Evolutionary conservation across 1,140 invertebrate genomes (phyloP).

Genomic region (Saccostrea echinata): DNA sequence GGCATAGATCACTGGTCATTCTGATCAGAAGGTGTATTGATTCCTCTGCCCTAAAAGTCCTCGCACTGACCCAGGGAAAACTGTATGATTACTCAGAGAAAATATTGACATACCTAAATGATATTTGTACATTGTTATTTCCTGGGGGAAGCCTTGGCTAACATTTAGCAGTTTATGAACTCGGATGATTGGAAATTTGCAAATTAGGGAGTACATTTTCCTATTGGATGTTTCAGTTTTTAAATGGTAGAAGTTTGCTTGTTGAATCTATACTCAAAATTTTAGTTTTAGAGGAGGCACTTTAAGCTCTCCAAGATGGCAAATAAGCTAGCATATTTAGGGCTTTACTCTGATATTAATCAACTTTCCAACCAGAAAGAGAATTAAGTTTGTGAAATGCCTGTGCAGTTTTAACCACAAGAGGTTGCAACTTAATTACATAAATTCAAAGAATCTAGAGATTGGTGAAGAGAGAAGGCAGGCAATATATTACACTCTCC

Average conservation of each 20-base stretch:
- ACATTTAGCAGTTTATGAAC: too few relatives aligned
- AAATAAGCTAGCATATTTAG: not conserved
- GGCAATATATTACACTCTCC: not conserved
- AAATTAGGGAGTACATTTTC: not conserved
- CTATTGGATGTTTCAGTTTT: too few relatives aligned
- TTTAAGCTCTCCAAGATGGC: not conserved
- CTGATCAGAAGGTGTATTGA: not conserved
- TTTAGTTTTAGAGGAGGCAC: too few relatives aligned
- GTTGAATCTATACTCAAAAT: too few relatives aligned
- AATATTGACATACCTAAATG: conserved; percentile 17
- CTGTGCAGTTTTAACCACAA: not conserved
- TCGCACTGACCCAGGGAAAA: not conserved
- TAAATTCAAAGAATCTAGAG: not conserved
- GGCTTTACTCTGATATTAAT: not conserved
- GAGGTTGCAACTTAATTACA: not conserved
- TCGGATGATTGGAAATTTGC: not conserved
- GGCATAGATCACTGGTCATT: not conserved
- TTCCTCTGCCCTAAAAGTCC: not conserved
- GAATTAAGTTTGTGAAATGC: not conserved
- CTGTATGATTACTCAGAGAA: conserved; percentile 23
- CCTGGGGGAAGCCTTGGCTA: not conserved
- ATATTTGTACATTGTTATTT: conserved; percentile 1
- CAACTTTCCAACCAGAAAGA: not conserved
- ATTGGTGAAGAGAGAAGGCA: not conserved
- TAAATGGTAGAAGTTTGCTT: too few relatives aligned